Evolutionary conservation across 2,797 vertebrate genomes (phyloP), one percentile per base, ranked within the genome.

Genomic region (Parambassis ranga): DNA sequence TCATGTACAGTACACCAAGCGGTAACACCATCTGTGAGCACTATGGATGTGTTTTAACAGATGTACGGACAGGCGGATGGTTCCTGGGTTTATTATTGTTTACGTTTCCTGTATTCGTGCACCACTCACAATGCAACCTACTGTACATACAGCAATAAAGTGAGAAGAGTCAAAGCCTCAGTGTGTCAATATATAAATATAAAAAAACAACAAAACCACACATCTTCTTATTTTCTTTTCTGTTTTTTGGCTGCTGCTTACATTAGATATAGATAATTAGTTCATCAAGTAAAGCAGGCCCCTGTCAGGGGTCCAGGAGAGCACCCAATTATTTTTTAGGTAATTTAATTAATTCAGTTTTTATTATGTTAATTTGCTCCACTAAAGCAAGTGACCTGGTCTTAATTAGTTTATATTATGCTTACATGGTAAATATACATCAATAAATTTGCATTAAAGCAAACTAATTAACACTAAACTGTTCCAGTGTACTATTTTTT

Each of bases 71-170:
- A n/a, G n/a, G n/a, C n/a, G n/a, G n/a, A n/a, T n/a, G n/a, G n/a
- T n/a, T n/a, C n/a, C n/a, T n/a, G 19, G 56, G 4, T 58, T 80
- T 9, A 15, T 14, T 53, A 1, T 51, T 31, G 30, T 75, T 62
- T 67, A 37, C 24, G 36, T 36, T 35, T 49, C 14, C 62, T 24
- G 38, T 35, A n/a, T 55, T 10, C 44, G 38, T 46, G 59, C 50
- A 41, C 28, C 13, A 36, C 36, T 44, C 50, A 57, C 13, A 42
- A 10, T 60, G 26, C 37, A 68, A 27, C 14, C 10, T 33, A 20
- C 18, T 72, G 56, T 65, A 61, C 26, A 48, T 51, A 39, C 30
- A 51, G 51, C 48, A 87, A 86, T 86, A 85, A 86, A 85, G 14
- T 2, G 2, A 60, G 10, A 27, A 30, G 14, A 64, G 20, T 23